phyloP scores from a whole-genome alignment of 2,888 invertebrate genomes.

The Elegia similella region DNA sequence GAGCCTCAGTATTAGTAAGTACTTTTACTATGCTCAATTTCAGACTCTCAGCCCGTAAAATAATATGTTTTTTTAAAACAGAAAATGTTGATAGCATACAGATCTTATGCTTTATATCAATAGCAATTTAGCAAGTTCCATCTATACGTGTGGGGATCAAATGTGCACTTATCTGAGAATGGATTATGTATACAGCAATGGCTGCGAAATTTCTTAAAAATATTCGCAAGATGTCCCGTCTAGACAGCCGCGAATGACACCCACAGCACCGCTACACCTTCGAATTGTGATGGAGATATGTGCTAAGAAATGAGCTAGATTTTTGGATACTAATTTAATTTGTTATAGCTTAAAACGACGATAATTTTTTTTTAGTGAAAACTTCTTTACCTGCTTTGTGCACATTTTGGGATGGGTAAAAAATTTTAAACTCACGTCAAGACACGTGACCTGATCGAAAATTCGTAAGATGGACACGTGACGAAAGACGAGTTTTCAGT shows the following conservation, averaged over 20 bases:
- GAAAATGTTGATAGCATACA: not conserved
- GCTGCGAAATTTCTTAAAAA: slow-evolving; percentile 2
- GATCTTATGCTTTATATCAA: slow-evolving; percentile 13
- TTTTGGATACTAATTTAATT: too few species aligned
- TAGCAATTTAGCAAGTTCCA: slow-evolving; percentile 14
- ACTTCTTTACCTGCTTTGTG: too few species aligned
- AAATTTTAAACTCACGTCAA: too few species aligned
- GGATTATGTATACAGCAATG: slow-evolving; percentile 6
- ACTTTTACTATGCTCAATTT: too few species aligned
- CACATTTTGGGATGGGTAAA: too few species aligned
- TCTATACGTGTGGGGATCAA: slow-evolving; percentile 4
- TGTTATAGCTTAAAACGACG: too few species aligned
- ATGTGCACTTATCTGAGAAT: slow-evolving; percentile 3
- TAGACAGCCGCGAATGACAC: slow-evolving; percentile 12
- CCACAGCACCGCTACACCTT: slow-evolving; percentile 1
- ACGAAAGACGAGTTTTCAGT: too few species aligned
- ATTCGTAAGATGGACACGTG: too few species aligned
- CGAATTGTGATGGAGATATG: not conserved
- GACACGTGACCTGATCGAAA: too few species aligned
- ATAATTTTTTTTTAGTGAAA: too few species aligned
- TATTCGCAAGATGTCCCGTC: not conserved
- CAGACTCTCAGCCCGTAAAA: not conserved
- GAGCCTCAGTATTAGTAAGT: too few species aligned
- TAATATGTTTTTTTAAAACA: not conserved
- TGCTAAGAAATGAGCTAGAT: not conserved